These are phyloP conservation scores for Alethe castanea DNA, from an alignment of 2,113 vertebrate genomes.

Conservation along the genomic window DNA sequence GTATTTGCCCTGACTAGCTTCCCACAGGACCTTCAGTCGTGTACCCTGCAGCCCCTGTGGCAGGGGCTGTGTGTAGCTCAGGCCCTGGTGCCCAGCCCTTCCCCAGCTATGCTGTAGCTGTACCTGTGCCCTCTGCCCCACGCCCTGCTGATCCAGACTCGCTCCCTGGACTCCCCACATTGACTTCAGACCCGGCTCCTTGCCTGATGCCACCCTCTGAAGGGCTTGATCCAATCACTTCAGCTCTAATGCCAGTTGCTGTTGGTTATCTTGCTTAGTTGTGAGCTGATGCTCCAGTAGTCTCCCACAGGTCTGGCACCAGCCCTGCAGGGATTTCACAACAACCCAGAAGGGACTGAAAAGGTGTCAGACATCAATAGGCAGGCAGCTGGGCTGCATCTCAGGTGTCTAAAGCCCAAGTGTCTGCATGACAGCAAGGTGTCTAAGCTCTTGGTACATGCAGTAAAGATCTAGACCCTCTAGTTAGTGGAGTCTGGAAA, in stretches of 20 bases:
- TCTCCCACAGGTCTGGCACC: not conserved
- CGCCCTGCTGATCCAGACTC: not conserved
- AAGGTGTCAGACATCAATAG: not conserved
- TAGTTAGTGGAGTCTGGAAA: not conserved
- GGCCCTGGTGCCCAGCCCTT: not conserved
- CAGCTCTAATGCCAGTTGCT: not conserved
- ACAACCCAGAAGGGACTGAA: not conserved
- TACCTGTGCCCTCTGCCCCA: not conserved
- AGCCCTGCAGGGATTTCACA: not conserved
- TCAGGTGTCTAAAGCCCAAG: not conserved
- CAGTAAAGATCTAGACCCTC: not conserved
- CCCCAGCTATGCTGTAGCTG: not conserved
- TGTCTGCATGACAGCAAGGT: not conserved
- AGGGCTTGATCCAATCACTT: not conserved
- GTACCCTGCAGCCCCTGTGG: not conserved
- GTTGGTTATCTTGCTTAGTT: not conserved
- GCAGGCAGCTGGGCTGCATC: not conserved
- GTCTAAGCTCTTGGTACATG: not conserved
- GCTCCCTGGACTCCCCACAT: not conserved
- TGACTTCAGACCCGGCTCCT: not conserved
- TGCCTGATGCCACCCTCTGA: not conserved
- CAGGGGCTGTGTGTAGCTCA: not conserved
- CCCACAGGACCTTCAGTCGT: not conserved
- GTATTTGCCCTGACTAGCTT: not conserved
- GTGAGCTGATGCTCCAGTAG: not conserved